Evolutionary conservation across 2,888 invertebrate species (phyloP).

Genomic region (Lutraria lutraria): DNA sequence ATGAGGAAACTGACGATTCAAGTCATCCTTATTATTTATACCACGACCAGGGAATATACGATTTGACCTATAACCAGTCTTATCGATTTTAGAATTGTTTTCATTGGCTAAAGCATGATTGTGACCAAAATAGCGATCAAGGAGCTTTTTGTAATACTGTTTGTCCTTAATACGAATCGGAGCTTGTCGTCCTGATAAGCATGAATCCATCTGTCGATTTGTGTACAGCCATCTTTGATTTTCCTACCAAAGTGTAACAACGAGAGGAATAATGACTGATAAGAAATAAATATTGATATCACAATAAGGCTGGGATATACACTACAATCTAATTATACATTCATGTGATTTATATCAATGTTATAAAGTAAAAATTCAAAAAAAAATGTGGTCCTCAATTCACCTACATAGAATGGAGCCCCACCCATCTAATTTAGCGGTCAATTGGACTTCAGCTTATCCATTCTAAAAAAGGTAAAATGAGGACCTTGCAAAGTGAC

Average conservation of each 20-base stretch:
- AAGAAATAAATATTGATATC: conserved; percentile 25
- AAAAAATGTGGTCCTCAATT: no score
- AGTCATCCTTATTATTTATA: conserved; percentile 71
- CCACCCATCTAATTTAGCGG: no score
- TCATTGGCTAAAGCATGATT: conserved; percentile 82
- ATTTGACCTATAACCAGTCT: conserved; percentile 65
- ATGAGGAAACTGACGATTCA: conserved; percentile 76
- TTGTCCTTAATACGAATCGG: conserved; percentile 81
- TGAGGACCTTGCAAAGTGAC: not conserved
- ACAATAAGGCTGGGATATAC: conserved; percentile 1
- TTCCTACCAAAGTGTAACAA: conserved; percentile 71
- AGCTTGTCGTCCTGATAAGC: conserved; percentile 74
- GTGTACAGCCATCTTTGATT: conserved; percentile 79
- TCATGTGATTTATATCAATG: conserved; percentile 26
- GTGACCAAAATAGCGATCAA: conserved; percentile 83
- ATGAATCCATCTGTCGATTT: conserved; percentile 75
- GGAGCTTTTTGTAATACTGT: conserved; percentile 82
- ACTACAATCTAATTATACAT: conserved; percentile 31
- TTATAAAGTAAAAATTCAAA: not conserved
- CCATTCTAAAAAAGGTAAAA: not conserved
- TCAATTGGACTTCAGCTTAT: no score
- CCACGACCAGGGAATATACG: conserved; percentile 67
- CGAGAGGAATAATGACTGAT: conserved; percentile 26
- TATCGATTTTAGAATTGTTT: conserved; percentile 67
- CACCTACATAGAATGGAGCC: no score